Evolutionary conservation across 1,140 invertebrate genomes (phyloP), one percentile per base, ranked within the genome.

Genomic region (Drosophila baimaii): DNA sequence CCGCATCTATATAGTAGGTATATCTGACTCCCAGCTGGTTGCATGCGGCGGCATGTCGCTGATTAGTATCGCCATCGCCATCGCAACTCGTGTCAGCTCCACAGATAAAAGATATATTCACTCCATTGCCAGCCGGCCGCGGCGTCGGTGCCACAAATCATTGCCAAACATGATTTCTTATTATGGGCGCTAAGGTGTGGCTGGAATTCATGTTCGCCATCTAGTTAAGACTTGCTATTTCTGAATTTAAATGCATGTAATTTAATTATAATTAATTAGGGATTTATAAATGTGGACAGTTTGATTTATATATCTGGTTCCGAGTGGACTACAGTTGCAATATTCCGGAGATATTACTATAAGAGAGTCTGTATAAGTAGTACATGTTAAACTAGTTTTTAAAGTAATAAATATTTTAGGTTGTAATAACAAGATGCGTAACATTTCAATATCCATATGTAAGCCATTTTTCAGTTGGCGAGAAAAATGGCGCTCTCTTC

Each of bases 81-180:
- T 81, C 79, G 79, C 49, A 76, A 82, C 70, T 88, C 79, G 71
- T 83, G 82, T 86, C 82, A 61, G 41, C 37, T 65, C 59, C 63
- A 63, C 64, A 77, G 79, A 88, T 86, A 82, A 88, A 71, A 47
- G 21, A 47, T 35, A 44, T 64, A 39, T 64, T 27, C 44, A 35
- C 51, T 41, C 27, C 44, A 39, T 35, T 29, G 52, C 54, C 10
- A 21, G 21, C 56, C 49, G 49, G n/a, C 44, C 6, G 43, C 56
- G 64, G n/a, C 44, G 8, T 46, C 56, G 64, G 51, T 85, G 82
- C 79, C 82, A 85, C 82, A 88, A 82, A 82, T 88, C 83, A 85
- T 88, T 82, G 82, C 44, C 75, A 82, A 86, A 79, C 81, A 77
- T 85, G 81, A 63, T 84, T 84, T 82, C 69, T 84, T 84, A 81